These are phyloP conservation scores for Theodoxus fluviatilis DNA, from an alignment of 2,888 invertebrate genomes.

Conservation along the genomic window DNA sequence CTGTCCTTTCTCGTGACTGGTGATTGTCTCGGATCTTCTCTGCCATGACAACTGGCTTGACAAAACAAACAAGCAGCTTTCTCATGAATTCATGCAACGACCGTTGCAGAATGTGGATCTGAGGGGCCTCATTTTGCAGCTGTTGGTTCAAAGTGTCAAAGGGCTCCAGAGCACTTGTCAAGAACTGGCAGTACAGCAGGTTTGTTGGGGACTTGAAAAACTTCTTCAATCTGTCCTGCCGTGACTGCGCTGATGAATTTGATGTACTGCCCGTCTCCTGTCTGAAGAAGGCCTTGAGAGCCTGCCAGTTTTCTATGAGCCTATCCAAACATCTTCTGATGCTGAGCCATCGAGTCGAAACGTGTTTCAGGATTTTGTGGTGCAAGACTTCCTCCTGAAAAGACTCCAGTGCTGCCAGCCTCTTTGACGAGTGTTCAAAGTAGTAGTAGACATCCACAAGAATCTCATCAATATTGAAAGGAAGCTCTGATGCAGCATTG, in stretches of 20 bases:
- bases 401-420: background rate
- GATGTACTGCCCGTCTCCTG: background rate
- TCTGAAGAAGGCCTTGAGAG: background rate
- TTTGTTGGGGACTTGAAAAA: background rate
- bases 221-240: background rate
- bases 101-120: no score
- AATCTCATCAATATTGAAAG: background rate
- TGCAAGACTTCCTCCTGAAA: background rate
- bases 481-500: background rate
- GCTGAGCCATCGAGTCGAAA: background rate
- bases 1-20: no score
- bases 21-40: no score
- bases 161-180: no score
- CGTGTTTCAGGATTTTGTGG: background rate
- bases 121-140: no score
- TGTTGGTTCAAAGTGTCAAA: no score
- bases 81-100: no score
- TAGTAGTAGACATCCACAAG: background rate
- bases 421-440: background rate
- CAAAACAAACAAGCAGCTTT: no score
- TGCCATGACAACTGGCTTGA: no score
- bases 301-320: conserved; percentile 2
- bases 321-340: background rate
- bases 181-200: conserved; percentile 6
- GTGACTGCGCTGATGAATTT: background rate